Percentiles rank a stretch among this genome's conserved stretches.
These are phyloP conservation scores for Casuarius casuarius DNA, from an alignment of 2,113 vertebrate genomes.

Conservation along the genomic window DNA sequence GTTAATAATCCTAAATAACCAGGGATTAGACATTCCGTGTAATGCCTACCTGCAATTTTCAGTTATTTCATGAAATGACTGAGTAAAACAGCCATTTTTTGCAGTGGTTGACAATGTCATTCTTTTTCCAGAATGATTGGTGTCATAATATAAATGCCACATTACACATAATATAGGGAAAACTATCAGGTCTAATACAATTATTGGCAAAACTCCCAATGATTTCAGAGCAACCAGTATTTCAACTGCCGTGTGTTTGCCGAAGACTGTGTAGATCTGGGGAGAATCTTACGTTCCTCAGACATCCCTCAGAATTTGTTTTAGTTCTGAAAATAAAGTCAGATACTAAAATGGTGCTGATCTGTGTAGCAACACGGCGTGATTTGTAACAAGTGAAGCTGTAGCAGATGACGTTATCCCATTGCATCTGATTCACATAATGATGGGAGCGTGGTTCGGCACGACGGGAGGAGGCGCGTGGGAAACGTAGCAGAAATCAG, in stretches of 20 bases:
- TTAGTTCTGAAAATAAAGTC: background rate
- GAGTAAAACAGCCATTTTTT: background rate
- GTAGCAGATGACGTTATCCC: accelerated
- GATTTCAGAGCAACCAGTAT: background rate
- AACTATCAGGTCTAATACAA: background rate
- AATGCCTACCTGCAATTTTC: background rate
- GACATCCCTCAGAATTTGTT: background rate
- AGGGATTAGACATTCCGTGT: background rate
- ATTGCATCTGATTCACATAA: accelerated
- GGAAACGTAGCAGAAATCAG: background rate
- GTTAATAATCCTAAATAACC: constrained; percentile 1
- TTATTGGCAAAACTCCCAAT: background rate
- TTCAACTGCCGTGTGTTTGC: background rate
- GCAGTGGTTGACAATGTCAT: background rate
- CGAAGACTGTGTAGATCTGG: background rate
- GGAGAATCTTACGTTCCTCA: accelerated
- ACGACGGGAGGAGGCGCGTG: background rate
- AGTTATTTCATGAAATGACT: background rate
- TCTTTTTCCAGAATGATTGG: background rate
- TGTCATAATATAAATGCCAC: background rate
- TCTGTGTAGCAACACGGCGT: accelerated
- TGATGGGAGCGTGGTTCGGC: accelerated
- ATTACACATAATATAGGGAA: accelerated
- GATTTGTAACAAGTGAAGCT: accelerated
- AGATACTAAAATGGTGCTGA: accelerated